phyloP scores from a whole-genome alignment of 1,140 invertebrate genomes.

The Drosophila serrata region DNA sequence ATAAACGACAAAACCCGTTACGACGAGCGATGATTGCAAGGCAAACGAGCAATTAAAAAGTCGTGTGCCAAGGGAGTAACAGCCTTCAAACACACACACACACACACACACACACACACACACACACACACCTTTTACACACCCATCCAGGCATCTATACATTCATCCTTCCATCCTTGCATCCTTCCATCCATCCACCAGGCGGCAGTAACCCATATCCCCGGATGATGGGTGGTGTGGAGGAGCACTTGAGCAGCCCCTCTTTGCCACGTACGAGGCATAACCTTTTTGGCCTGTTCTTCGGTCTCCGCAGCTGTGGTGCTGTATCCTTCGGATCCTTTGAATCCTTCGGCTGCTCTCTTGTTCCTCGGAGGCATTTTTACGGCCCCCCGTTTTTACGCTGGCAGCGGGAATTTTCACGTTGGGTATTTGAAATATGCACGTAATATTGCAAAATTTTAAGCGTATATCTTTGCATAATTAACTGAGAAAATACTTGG shows the following conservation, averaged over 20 bases:
- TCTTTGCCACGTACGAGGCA: constrained; percentile 56
- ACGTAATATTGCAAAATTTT: constrained; percentile 84
- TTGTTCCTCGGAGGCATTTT: constrained; percentile 74
- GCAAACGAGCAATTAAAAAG: constrained; percentile 82
- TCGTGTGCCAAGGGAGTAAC: constrained; percentile 48
- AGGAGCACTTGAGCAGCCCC: constrained; percentile 6
- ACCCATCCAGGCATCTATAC: constrained; percentile 4
- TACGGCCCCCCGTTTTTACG: constrained; percentile 62
- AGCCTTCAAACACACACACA: background rate
- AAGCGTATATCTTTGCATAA: constrained; percentile 84
- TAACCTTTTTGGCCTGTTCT: constrained; percentile 45
- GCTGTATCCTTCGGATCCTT: constrained; percentile 22
- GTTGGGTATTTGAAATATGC: constrained; percentile 79
- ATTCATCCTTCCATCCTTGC: constrained; percentile 3
- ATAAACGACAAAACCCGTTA: constrained; percentile 76
- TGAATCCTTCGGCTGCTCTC: constrained; percentile 24
- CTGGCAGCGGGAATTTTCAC: constrained; percentile 57
- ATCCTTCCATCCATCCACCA: constrained; percentile 1
- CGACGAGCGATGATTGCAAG: constrained; percentile 75
- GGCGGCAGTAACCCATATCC: constrained; percentile 31
- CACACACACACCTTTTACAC: background rate
- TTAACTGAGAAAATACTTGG: constrained; percentile 84
- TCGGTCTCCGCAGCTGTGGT: constrained; percentile 16
- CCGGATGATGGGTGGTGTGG: constrained; percentile 1
- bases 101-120: background rate